Conservation (phyloP, 2,797 vertebrate species). For the Ctenosaura bakeri region DNA sequence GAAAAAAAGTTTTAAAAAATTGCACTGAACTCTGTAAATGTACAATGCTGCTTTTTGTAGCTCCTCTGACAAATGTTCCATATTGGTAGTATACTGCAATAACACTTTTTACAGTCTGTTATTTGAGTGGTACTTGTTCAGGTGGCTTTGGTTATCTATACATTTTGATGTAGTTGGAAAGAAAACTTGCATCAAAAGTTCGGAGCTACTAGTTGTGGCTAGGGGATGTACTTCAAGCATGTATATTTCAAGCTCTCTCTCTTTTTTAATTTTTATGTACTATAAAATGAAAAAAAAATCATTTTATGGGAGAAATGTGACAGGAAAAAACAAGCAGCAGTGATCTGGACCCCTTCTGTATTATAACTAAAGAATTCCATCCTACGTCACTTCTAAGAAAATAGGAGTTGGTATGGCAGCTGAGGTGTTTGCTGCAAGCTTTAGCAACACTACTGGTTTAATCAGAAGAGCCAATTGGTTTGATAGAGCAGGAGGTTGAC, state of each 20-base stretch:
- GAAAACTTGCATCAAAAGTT: slow-evolving; percentile 87
- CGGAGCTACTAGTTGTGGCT: slow-evolving; percentile 84
- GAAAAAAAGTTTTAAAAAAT: slow-evolving; percentile 83
- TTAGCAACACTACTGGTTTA: background rate
- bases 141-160: slow-evolving; percentile 95
- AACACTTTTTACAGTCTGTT: slow-evolving; percentile 94
- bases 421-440: background rate
- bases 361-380: slow-evolving; percentile 44
- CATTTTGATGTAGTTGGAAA: slow-evolving; percentile 89
- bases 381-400: background rate
- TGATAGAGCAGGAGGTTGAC: background rate
- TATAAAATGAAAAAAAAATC: slow-evolving; percentile 73
- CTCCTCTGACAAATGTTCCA: slow-evolving; percentile 89
- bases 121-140: slow-evolving; percentile 86
- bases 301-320: slow-evolving; percentile 65
- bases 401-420: background rate
- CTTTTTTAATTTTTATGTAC: slow-evolving; percentile 78
- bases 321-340: slow-evolving; percentile 33
- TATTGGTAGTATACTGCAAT: slow-evolving; percentile 99
- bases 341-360: slow-evolving; percentile 22
- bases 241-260: slow-evolving; percentile 87
- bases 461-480: background rate
- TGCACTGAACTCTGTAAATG: slow-evolving; percentile 98
- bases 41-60: slow-evolving; percentile 94
- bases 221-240: slow-evolving; percentile 80